These are phyloP conservation scores for Drosophila quasianomalipes DNA, from an alignment of 2,888 invertebrate species.

Conservation along the genomic window DNA sequence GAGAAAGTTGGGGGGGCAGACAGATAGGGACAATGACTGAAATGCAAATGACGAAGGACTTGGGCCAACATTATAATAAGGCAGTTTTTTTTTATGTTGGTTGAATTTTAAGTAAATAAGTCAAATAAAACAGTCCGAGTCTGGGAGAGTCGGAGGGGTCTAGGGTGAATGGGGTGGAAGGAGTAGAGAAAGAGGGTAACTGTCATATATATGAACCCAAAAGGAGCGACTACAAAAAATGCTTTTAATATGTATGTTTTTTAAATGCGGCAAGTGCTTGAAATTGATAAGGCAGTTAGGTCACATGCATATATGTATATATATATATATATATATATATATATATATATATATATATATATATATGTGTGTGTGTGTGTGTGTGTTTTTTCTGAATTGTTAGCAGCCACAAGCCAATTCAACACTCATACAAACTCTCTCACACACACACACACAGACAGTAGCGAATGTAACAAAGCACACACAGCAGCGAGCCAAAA, in stretches of 20 bases:
- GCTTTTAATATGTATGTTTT: slow-evolving; percentile 52
- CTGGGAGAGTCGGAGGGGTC: not conserved
- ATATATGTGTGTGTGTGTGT: not conserved
- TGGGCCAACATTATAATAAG: slow-evolving; percentile 73
- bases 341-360: slow-evolving; percentile 16
- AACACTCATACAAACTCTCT: slow-evolving; percentile 9
- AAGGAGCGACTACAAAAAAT: slow-evolving; percentile 28
- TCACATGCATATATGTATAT: slow-evolving; percentile 25
- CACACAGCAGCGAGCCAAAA: slow-evolving; percentile 40
- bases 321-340: not conserved
- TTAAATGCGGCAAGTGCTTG: slow-evolving; percentile 73
- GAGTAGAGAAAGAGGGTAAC: slow-evolving; percentile 1
- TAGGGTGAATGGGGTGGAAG: not conserved
- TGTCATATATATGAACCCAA: slow-evolving; percentile 39
- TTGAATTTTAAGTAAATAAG: slow-evolving; percentile 70
- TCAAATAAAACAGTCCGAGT: slow-evolving; percentile 48
- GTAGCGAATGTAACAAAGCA: slow-evolving; percentile 3
- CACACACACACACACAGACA: slow-evolving; percentile 9
- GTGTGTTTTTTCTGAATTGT: slow-evolving; percentile 47
- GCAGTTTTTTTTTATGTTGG: slow-evolving; percentile 30
- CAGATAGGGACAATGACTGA: slow-evolving; percentile 30
- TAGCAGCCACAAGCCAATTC: slow-evolving; percentile 51
- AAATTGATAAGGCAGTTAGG: slow-evolving; percentile 73
- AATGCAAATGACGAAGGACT: slow-evolving; percentile 69
- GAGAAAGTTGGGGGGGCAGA: not conserved